Percentiles rank a stretch among this genome's conserved stretches.
Evolutionary conservation across 2,113 vertebrate genomes (phyloP).

Genomic region (Uria aalge): DNA sequence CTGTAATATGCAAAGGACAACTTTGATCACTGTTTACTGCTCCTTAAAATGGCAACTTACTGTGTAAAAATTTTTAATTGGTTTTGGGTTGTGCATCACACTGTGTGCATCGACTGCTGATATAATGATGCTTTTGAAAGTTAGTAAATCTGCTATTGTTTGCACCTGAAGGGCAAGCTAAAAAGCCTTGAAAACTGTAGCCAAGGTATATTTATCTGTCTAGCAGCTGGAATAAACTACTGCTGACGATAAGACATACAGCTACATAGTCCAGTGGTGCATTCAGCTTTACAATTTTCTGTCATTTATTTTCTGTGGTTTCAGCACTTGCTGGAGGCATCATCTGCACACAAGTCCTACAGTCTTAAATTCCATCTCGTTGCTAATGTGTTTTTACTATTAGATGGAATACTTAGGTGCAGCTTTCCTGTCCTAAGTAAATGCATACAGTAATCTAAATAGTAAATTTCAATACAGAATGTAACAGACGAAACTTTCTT

Average conservation of each 20-base stretch:
- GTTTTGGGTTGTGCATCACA: background rate
- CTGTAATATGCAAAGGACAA: background rate
- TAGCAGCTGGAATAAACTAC: background rate
- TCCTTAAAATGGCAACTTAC: background rate
- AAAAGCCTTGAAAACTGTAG: background rate
- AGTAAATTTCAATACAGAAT: background rate
- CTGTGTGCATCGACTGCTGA: background rate
- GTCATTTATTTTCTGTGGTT: background rate
- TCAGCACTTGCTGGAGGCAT: background rate
- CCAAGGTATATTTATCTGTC: background rate
- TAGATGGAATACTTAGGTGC: constrained; percentile 7
- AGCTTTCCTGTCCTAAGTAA: background rate
- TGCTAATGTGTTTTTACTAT: background rate
- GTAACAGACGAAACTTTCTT: background rate
- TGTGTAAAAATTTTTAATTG: background rate
- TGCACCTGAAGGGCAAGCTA: background rate
- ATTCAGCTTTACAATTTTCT: background rate
- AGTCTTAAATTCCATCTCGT: background rate
- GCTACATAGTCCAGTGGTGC: background rate
- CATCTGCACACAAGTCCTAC: background rate
- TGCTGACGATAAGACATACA: background rate
- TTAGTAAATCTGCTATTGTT: background rate
- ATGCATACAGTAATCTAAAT: background rate
- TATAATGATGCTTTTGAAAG: background rate
- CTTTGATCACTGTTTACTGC: background rate